phyloP scores from a whole-genome alignment of 1,140 invertebrate species.

The Phymastichus coffea region DNA sequence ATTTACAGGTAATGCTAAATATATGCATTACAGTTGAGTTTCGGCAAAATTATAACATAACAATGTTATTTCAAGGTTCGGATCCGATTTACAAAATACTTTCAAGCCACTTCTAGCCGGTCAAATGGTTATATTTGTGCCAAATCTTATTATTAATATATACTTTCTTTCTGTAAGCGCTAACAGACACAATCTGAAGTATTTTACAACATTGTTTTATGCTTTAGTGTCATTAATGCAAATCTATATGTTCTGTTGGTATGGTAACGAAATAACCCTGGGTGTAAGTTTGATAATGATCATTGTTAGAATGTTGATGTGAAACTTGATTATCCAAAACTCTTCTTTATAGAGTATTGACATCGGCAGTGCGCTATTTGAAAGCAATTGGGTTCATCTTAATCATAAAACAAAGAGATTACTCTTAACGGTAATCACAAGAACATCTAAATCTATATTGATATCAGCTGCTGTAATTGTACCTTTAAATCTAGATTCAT shows the following conservation, averaged over 20 bases:
- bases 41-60: neutral
- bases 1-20: constrained; percentile 7
- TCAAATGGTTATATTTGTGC: neutral
- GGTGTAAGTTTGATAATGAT: neutral
- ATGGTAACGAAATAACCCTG: neutral
- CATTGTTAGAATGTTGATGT: neutral
- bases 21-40: neutral
- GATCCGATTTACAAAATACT: neutral
- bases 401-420: neutral
- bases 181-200: neutral
- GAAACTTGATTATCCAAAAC: neutral
- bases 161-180: neutral
- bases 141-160: neutral
- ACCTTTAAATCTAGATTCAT: neutral
- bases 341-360: neutral
- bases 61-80: neutral
- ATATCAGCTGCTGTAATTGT: neutral
- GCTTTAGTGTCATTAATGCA: neutral
- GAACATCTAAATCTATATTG: neutral
- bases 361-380: neutral
- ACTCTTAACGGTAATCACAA: neutral
- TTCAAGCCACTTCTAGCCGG: neutral
- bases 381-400: neutral
- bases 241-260: constrained; percentile 8
- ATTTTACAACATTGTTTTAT: neutral